Conservation (phyloP, 1,140 invertebrate species). For the Druon quercuslanigerum region DNA sequence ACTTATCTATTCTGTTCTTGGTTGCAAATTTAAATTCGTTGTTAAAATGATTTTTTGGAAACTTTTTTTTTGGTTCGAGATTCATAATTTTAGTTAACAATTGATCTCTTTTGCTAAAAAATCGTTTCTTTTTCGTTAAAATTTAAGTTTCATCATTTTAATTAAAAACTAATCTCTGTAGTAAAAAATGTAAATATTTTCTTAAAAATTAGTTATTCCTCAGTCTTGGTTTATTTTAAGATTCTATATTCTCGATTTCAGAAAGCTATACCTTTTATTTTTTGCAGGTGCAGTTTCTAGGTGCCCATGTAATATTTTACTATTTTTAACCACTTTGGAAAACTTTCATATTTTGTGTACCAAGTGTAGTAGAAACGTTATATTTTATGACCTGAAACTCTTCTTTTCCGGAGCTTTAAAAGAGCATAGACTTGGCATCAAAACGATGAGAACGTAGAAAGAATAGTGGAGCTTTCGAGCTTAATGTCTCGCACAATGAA, state of each 20-base stretch:
- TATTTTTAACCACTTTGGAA: background rate
- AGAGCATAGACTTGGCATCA: slow-evolving; percentile 17
- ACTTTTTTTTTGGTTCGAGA: no score
- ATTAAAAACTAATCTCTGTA: no score
- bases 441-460: slow-evolving; percentile 4
- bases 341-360: background rate
- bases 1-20: no score
- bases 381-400: slow-evolving; percentile 7
- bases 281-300: background rate
- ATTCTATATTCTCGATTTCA: background rate
- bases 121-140: no score
- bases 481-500: slow-evolving; percentile 25
- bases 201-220: no score
- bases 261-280: background rate
- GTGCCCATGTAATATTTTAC: background rate
- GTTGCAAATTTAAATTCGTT: no score
- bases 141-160: no score
- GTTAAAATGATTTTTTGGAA: no score
- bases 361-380: background rate
- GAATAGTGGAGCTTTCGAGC: background rate
- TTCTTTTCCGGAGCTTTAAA: background rate
- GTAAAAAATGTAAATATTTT: no score
- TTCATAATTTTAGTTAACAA: no score
- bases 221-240: background rate
- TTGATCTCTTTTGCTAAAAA: no score